Evolutionary conservation across 1,140 invertebrate genomes (phyloP).

Genomic region (Musca domestica): DNA sequence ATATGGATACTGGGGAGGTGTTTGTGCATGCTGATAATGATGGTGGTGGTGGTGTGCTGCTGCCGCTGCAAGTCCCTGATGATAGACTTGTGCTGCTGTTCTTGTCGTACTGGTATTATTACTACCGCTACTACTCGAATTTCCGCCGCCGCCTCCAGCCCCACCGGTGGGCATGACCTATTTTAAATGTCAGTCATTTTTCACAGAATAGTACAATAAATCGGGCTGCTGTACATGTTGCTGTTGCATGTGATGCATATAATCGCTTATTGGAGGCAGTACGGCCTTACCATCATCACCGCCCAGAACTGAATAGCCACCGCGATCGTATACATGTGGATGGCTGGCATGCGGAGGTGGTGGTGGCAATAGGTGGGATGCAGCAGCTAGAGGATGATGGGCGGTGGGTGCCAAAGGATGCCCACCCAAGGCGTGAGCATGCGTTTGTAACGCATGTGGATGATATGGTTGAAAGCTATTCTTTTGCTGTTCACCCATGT

Average conservation of each 20-base stretch:
- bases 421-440: conserved; percentile 27
- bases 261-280: conserved; percentile 49
- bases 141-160: conserved; percentile 11
- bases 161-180: conserved; percentile 34
- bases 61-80: neutral
- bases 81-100: conserved; percentile 10
- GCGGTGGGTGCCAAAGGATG: conserved; percentile 29
- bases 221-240: conserved; percentile 42
- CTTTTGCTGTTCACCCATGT: conserved; percentile 43
- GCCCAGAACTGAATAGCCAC: conserved; percentile 40
- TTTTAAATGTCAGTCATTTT: conserved; percentile 52
- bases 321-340: conserved; percentile 20
- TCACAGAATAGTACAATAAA: conserved; percentile 50
- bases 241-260: conserved; percentile 51
- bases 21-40: conserved; percentile 28
- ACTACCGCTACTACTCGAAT: conserved; percentile 27
- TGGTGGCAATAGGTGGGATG: conserved; percentile 36
- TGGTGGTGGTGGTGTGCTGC: conserved; percentile 18
- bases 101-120: neutral
- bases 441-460: conserved; percentile 31
- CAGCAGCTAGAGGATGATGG: conserved; percentile 31
- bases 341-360: conserved; percentile 35
- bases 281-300: conserved; percentile 43
- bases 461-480: conserved; percentile 51
- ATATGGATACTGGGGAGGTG: conserved; percentile 1